Evolutionary conservation across 2,888 invertebrate species (phyloP).

Genomic region (Flexamia atlantica): DNA sequence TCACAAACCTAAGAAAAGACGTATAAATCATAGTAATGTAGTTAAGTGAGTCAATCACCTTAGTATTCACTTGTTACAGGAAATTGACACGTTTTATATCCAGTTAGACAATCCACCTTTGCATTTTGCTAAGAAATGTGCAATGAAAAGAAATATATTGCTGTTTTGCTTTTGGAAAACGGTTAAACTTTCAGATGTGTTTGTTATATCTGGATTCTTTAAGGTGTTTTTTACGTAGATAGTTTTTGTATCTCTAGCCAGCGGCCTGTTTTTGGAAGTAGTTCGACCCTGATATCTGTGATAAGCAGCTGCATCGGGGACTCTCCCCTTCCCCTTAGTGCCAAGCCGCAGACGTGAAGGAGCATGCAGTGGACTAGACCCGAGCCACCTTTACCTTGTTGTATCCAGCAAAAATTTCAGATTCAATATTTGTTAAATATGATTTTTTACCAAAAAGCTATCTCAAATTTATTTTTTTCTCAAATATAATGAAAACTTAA

Average conservation of each 20-base stretch:
- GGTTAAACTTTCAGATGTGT: slow-evolving; percentile 39
- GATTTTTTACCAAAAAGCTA: too few species aligned
- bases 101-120: slow-evolving; percentile 47
- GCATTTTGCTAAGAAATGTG: slow-evolving; percentile 34
- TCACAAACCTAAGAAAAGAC: slow-evolving; percentile 15
- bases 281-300: slow-evolving; percentile 42
- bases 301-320: slow-evolving; percentile 19
- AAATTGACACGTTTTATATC: slow-evolving; percentile 26
- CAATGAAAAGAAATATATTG: slow-evolving; percentile 20
- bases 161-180: slow-evolving; percentile 56
- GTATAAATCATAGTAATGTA: slow-evolving; percentile 6
- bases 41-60: slow-evolving; percentile 39
- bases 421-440: too few species aligned
- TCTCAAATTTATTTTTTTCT: too few species aligned
- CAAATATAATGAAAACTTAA: too few species aligned
- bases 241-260: slow-evolving; percentile 42
- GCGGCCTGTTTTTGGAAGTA: slow-evolving; percentile 46
- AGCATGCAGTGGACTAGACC: too few species aligned
- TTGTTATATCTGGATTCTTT: slow-evolving; percentile 48
- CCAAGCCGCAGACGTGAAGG: background rate
- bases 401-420: too few species aligned
- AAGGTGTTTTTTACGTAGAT: slow-evolving; percentile 42
- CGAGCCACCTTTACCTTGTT: too few species aligned
- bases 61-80: slow-evolving; percentile 32
- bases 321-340: slow-evolving; percentile 6